Percentiles rank a stretch among this genome's conserved stretches.
These are phyloP conservation scores for Cygnus atratus DNA, from an alignment of 2,113 vertebrate species.

Conservation along the genomic window DNA sequence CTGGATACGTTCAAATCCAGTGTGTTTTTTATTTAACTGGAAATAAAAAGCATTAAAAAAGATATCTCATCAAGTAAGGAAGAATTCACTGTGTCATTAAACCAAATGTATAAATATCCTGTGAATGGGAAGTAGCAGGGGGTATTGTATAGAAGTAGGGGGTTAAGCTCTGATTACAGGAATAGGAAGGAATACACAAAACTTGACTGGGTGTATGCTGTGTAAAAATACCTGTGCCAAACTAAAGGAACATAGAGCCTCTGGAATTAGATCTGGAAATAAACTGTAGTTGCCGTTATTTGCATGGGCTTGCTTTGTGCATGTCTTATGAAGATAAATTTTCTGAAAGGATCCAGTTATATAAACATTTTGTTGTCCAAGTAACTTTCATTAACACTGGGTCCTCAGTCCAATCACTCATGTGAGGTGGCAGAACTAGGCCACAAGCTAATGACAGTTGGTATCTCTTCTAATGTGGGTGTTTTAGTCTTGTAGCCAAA, in stretches of 20 bases:
- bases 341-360: not conserved
- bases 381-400: rapidly evolving
- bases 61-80: not conserved
- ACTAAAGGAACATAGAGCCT: not conserved
- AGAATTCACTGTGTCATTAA: not conserved
- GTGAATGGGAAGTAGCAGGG: not conserved
- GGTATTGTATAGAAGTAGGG: not conserved
- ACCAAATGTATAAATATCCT: not conserved
- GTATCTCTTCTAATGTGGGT: not conserved
- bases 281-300: not conserved
- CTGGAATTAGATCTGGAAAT: not conserved
- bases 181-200: not conserved
- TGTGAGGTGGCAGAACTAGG: not conserved
- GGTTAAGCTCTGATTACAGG: not conserved
- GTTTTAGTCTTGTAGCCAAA: not conserved
- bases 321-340: not conserved
- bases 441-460: not conserved
- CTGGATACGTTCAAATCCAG: not conserved
- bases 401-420: rapidly evolving
- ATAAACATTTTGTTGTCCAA: not conserved
- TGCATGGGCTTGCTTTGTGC: not conserved
- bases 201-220: not conserved
- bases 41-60: not conserved
- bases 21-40: not conserved
- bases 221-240: not conserved